Percentiles rank a stretch among this genome's conserved stretches.
Conservation (phyloP, 1,140 invertebrate species). For the Harpegnathos saltator region DNA sequence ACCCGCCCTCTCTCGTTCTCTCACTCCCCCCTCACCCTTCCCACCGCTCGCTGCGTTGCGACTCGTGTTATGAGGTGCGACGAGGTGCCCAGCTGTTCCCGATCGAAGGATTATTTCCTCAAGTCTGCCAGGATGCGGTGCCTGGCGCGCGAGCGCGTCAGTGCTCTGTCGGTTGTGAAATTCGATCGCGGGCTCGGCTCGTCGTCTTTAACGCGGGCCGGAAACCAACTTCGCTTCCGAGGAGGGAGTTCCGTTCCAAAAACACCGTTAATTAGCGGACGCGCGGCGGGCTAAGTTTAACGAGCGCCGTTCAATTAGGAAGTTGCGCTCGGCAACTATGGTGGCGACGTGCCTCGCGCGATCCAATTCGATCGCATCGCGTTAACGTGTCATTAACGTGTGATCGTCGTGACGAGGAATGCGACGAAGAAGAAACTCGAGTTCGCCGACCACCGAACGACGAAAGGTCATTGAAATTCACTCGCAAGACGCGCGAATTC, state of each 20-base stretch:
- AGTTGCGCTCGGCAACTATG: constrained; percentile 52
- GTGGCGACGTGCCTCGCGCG: constrained; percentile 42
- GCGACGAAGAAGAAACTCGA: too few species aligned
- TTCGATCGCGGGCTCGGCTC: constrained; percentile 31
- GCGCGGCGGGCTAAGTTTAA: constrained; percentile 50
- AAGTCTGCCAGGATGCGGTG: not conserved
- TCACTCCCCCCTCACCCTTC: too few species aligned
- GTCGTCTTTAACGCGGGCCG: not conserved
- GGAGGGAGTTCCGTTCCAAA: constrained; percentile 12
- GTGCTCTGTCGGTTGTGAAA: constrained; percentile 34
- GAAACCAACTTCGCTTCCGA: constrained; percentile 12
- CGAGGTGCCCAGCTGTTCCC: not conserved
- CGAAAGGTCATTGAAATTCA: too few species aligned
- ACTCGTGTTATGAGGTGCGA: not conserved
- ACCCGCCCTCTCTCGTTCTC: not conserved
- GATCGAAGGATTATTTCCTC: constrained; percentile 30
- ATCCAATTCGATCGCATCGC: constrained; percentile 23
- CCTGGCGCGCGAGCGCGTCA: not conserved
- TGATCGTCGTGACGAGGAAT: too few species aligned
- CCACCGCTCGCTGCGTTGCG: too few species aligned
- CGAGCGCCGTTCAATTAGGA: constrained; percentile 57
- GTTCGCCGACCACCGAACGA: too few species aligned
- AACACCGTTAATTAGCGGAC: constrained; percentile 54
- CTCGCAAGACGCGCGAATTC: too few species aligned
- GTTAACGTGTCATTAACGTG: constrained; percentile 45